Evolutionary conservation across 1,140 invertebrate species (phyloP).

Genomic region (Xylocopa sonorina): DNA sequence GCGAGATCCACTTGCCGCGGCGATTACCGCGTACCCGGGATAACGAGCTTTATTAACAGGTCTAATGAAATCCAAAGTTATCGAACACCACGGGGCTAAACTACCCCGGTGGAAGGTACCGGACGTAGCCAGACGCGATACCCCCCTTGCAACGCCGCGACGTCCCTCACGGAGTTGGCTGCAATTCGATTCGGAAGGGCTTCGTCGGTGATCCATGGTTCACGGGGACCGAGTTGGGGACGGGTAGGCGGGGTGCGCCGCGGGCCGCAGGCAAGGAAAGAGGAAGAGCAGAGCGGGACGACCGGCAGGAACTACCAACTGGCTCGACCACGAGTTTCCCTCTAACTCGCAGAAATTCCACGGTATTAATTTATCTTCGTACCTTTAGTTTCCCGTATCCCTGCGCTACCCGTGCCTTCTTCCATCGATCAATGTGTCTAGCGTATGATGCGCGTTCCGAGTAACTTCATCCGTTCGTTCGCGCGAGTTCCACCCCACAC

Average conservation of each 20-base stretch:
- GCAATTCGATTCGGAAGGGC: conserved; percentile 40
- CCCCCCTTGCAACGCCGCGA: no score
- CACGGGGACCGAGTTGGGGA: conserved; percentile 26
- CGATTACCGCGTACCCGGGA: conserved; percentile 37
- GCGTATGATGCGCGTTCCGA: conserved; percentile 56
- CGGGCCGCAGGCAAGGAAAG: conserved; percentile 12
- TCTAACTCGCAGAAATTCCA: conserved; percentile 62
- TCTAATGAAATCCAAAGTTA: conserved; percentile 53
- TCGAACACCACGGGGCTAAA: not conserved
- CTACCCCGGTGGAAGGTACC: conserved; percentile 6
- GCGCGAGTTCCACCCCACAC: no score
- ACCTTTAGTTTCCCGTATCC: conserved; percentile 53
- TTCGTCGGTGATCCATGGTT: conserved; percentile 23
- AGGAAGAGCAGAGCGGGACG: not conserved
- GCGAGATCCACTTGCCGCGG: conserved; percentile 31
- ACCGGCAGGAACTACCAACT: conserved; percentile 44
- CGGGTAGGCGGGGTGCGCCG: not conserved
- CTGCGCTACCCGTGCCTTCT: conserved; percentile 17
- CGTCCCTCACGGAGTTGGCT: conserved; percentile 5
- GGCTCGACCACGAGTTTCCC: conserved; percentile 50
- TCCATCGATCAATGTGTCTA: conserved; percentile 62
- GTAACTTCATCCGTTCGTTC: conserved; percentile 45
- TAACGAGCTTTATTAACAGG: conserved; percentile 42
- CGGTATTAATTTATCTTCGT: conserved; percentile 72
- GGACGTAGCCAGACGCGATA: conserved; percentile 38